These are phyloP conservation scores for Digitonthophagus gazella DNA, from an alignment of 2,888 invertebrate species.

Conservation along the genomic window DNA sequence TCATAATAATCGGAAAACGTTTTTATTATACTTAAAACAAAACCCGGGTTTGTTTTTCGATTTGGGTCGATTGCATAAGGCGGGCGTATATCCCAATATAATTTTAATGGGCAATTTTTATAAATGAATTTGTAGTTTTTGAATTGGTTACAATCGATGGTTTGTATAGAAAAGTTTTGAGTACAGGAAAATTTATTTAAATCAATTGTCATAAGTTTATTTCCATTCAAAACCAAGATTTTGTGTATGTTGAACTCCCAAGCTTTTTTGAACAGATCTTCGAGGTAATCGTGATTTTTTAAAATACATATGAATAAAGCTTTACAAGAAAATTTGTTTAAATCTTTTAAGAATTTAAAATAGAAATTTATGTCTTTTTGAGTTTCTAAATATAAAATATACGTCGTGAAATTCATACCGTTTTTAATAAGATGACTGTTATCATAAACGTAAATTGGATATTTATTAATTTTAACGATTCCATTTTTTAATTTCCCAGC, in stretches of 20 bases:
- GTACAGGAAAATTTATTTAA: background rate
- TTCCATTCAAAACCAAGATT: background rate
- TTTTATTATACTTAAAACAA: slow-evolving; percentile 1
- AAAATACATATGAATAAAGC: background rate
- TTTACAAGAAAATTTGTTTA: slow-evolving; percentile 7
- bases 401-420: background rate
- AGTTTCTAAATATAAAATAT: background rate
- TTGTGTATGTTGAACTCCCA: slow-evolving; percentile 2
- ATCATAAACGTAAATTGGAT: background rate
- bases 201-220: background rate
- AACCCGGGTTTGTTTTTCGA: background rate
- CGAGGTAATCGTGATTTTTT: background rate
- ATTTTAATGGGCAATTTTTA: background rate
- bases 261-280: background rate
- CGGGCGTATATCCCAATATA: slow-evolving; percentile 4
- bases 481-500: background rate
- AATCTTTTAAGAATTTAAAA: background rate
- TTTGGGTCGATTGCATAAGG: slow-evolving; percentile 6
- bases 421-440: background rate
- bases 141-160: background rate
- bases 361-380: background rate
- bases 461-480: background rate
- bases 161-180: background rate
- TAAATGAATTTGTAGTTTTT: background rate
- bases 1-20: slow-evolving; percentile 2